phyloP scores from a whole-genome alignment of 2,888 invertebrate genomes.

The Argyresthia albistria region DNA sequence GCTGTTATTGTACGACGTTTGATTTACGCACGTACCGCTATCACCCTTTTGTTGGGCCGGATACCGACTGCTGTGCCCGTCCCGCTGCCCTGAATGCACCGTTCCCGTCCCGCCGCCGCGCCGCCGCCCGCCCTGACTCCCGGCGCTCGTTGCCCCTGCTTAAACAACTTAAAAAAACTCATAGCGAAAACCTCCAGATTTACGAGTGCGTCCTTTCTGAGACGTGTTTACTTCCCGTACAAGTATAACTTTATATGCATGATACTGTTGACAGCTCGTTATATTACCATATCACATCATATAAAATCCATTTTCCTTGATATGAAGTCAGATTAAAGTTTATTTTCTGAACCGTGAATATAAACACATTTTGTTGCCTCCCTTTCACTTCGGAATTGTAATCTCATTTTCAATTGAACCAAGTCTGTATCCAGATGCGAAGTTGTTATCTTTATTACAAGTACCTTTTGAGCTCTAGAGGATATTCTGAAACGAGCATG shows the following conservation, averaged over 20 bases:
- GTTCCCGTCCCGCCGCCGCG: constrained; percentile 12
- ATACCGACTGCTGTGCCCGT: constrained; percentile 63
- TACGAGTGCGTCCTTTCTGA: no score
- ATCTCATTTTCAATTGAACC: no score
- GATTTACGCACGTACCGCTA: constrained; percentile 70
- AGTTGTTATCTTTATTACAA: background rate
- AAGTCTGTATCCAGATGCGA: no score
- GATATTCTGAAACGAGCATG: background rate
- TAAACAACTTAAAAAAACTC: background rate
- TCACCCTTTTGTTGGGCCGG: constrained; percentile 68
- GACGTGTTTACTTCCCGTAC: background rate
- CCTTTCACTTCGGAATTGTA: no score
- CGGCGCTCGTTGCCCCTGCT: constrained; percentile 4
- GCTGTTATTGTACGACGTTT: constrained; percentile 69
- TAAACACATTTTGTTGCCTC: no score
- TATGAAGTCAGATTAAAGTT: no score
- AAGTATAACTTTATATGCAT: background rate
- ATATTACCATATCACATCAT: background rate
- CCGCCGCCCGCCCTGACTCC: no score
- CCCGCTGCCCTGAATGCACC: constrained; percentile 48
- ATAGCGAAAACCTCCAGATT: background rate
- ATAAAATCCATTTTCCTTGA: background rate
- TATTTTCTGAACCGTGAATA: no score
- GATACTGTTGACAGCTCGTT: background rate
- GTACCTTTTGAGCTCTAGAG: background rate